Evolutionary conservation across 2,113 vertebrate genomes (phyloP), one percentile per base, ranked within the genome.

Genomic region (Entosphenus tridentatus): DNA sequence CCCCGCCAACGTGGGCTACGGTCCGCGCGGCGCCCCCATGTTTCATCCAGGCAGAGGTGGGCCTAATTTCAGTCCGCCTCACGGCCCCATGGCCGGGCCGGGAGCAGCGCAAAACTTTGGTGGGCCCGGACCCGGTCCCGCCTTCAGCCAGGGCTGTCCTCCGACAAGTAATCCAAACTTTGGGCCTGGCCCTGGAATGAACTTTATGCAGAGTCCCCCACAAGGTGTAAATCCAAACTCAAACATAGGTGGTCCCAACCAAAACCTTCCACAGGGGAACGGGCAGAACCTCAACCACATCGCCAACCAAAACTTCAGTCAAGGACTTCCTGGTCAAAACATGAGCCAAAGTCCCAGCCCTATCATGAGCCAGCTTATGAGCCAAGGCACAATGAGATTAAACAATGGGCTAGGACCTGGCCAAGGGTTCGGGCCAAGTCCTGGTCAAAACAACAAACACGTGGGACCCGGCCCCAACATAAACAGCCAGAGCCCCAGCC

Each of bases 401-500:
- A 65, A 67, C 77, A 76, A 78, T 88, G 57, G 77, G 82, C 4
- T 82, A 83, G 69, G 83, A 84, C 74, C 78, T 86, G 68, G 76
- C 87, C 0, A 82, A 81, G 0, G 82, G 85, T 0, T 82, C 67
- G 79, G 13, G 81, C 78, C 78, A 3, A 81, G 82, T 78, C 79
- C 80, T 65, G 62, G 62, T 9, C 62, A n/a, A 65, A 65, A n/a
- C 21, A 21, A 21, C 21, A 65, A n/a, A 11, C n/a, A 65, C n/a
- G 78, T 77, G 8, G 71, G 76, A 16, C 80, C 78, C 18, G 78
- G 78, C 56, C 80, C 79, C 72, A 84, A 78, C 75, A 85, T 79
- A 12, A 82, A 76, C 78, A 79, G 21, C 78, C 87, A 76, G 75
- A 85, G 72, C 68, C 78, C 79, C 75, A 80, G 84, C 3, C 85